Conservation (phyloP, 2,113 vertebrate genomes). For the Colistium nudipinnis region DNA sequence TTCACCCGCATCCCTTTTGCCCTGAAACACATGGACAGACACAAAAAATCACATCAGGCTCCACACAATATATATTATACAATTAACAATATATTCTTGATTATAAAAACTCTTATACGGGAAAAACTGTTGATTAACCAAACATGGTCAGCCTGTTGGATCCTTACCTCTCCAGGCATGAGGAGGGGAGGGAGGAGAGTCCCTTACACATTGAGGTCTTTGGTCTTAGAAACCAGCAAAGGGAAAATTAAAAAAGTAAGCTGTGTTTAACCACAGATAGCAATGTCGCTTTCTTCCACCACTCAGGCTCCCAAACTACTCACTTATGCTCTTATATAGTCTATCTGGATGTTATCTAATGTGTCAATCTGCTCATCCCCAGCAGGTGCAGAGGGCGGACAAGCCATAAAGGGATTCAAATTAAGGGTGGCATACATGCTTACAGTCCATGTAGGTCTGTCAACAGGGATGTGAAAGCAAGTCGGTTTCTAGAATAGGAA, state of each 20-base stretch:
- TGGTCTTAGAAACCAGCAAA: background rate
- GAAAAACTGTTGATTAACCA: background rate
- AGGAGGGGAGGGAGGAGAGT: constrained; percentile 74
- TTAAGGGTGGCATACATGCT: constrained; percentile 17
- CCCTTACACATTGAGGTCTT: constrained; percentile 75
- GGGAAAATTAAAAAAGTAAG: background rate
- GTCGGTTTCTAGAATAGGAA: constrained; percentile 9
- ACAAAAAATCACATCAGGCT: background rate
- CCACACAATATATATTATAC: background rate
- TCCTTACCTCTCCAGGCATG: constrained; percentile 79
- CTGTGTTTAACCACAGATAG: background rate
- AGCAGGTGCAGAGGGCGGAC: constrained; percentile 26
- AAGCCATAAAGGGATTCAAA: constrained; percentile 14
- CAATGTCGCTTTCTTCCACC: background rate
- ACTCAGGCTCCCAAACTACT: background rate
- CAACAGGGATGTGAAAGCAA: constrained; percentile 28
- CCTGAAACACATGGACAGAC: constrained; percentile 64
- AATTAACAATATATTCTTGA: background rate
- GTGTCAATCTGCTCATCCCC: constrained; percentile 16
- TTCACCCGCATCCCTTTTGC: constrained; percentile 80
- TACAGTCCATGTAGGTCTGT: constrained; percentile 21
- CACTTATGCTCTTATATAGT: constrained; percentile 53
- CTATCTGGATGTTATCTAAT: constrained; percentile 24
- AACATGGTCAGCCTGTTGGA: background rate
- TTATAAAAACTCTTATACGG: no score